These are phyloP conservation scores for Aleiodes leptofemur DNA, from an alignment of 2,888 invertebrate species.

Conservation along the genomic window DNA sequence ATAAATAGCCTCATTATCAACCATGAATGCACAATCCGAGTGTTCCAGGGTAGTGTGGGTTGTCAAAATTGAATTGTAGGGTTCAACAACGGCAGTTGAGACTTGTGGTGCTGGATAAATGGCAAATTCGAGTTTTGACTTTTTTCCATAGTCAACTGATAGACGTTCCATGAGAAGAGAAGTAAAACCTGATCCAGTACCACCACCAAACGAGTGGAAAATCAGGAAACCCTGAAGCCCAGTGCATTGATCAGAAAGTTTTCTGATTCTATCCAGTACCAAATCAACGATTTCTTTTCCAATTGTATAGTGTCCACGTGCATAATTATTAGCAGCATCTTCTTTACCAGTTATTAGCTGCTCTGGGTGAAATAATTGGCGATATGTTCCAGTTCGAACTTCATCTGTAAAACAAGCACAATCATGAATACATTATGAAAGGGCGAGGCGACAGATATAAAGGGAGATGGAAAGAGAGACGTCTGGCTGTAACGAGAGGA, in stretches of 20 bases:
- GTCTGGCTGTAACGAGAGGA: conserved; percentile 77
- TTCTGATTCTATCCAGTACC: conserved; percentile 78
- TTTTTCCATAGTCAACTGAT: conserved; percentile 91
- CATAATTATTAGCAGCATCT: conserved; percentile 84
- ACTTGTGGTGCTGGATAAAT: conserved; percentile 97
- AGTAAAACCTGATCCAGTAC: conserved; percentile 81
- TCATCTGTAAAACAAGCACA: conserved; percentile 78
- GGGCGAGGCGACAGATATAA: conserved; percentile 94
- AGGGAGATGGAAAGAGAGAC: conserved; percentile 84
- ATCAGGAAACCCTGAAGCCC: conserved; percentile 79
- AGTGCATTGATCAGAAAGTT: conserved; percentile 78
- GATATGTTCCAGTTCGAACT: conserved; percentile 79
- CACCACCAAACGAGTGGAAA: conserved; percentile 80
- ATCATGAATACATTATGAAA: conserved; percentile 78
- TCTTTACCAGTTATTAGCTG: conserved; percentile 84
- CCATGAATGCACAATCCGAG: conserved; percentile 81
- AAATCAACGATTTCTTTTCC: conserved; percentile 80
- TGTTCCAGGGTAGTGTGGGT: conserved; percentile 87
- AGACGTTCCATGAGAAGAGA: conserved; percentile 79
- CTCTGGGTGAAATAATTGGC: conserved; percentile 82
- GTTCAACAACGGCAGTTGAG: conserved; percentile 77
- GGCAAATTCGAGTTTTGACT: conserved; percentile 91
- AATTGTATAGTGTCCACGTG: conserved; percentile 82
- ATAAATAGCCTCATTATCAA: conserved; percentile 76
- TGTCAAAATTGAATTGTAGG: conserved; percentile 94